Conservation (phyloP, 2,113 vertebrate genomes). For the Fulica atra region DNA sequence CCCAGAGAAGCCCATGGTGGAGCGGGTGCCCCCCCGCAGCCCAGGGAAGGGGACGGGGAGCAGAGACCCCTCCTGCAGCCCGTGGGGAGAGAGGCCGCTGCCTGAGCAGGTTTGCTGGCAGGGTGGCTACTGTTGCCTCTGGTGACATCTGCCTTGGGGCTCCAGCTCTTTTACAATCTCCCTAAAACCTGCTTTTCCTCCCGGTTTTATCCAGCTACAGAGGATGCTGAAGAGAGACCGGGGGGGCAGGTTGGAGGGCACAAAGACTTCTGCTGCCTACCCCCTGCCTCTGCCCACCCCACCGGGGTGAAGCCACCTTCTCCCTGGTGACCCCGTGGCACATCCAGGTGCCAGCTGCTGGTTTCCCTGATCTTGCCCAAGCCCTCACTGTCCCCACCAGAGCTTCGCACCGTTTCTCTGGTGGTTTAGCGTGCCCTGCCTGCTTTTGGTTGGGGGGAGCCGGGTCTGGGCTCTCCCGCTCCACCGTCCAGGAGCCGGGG, state of each 20-base stretch:
- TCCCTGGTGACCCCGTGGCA: background rate
- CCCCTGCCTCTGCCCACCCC: background rate
- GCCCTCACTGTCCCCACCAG: rapidly evolving
- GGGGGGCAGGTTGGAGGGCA: background rate
- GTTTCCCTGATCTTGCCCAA: background rate
- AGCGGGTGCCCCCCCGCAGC: too few relatives aligned
- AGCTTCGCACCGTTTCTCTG: background rate
- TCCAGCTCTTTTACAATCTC: background rate
- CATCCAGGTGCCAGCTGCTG: background rate
- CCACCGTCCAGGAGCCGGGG: rapidly evolving
- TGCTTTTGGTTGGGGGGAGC: background rate
- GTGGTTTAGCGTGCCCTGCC: background rate
- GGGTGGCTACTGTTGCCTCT: background rate
- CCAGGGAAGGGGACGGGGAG: too few relatives aligned
- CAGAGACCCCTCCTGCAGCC: too few relatives aligned
- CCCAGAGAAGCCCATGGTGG: too few relatives aligned
- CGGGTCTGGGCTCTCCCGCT: rapidly evolving
- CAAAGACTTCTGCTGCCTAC: background rate
- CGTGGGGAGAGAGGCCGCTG: too few relatives aligned
- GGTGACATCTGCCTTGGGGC: background rate
- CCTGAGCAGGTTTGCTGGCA: too few relatives aligned
- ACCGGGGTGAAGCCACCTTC: rapidly evolving
- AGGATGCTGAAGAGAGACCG: rapidly evolving
- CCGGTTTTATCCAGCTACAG: rapidly evolving
- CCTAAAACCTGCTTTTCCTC: background rate